Conservation (phyloP, 2,797 vertebrate species). For the Acestrorhynchus altus region DNA sequence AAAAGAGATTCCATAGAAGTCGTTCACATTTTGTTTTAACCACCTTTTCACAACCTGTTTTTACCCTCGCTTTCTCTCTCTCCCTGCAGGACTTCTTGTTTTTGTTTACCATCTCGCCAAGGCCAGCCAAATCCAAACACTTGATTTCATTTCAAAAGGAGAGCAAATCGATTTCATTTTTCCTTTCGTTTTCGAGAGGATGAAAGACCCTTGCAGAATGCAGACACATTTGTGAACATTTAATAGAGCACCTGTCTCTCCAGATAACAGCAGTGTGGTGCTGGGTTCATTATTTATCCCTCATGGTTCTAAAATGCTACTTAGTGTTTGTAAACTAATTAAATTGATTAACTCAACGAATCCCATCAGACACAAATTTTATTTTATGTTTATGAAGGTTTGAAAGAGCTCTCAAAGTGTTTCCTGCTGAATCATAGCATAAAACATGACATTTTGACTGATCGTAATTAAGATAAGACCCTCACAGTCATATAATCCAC, state of each 20-base stretch:
- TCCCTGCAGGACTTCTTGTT: not conserved
- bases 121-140: not conserved
- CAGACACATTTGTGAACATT: slow-evolving; percentile 1
- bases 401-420: no score
- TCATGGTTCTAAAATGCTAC: not conserved
- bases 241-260: not conserved
- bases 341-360: no score
- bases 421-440: no score
- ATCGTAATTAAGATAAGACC: no score
- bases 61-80: not conserved
- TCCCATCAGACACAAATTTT: no score
- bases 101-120: slow-evolving; percentile 2
- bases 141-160: slow-evolving; percentile 18
- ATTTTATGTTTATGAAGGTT: no score
- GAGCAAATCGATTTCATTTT: slow-evolving; percentile 25
- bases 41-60: not conserved
- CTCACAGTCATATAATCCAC: no score
- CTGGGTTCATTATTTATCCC: not conserved
- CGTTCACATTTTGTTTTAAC: not conserved
- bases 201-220: slow-evolving; percentile 11
- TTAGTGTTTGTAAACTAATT: no score
- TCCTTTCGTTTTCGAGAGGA: slow-evolving; percentile 24
- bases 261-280: not conserved
- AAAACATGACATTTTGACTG: no score
- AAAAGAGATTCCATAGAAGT: not conserved